Evolutionary conservation across 2,113 vertebrate genomes (phyloP).

Genomic region (Semnornis frantzii): DNA sequence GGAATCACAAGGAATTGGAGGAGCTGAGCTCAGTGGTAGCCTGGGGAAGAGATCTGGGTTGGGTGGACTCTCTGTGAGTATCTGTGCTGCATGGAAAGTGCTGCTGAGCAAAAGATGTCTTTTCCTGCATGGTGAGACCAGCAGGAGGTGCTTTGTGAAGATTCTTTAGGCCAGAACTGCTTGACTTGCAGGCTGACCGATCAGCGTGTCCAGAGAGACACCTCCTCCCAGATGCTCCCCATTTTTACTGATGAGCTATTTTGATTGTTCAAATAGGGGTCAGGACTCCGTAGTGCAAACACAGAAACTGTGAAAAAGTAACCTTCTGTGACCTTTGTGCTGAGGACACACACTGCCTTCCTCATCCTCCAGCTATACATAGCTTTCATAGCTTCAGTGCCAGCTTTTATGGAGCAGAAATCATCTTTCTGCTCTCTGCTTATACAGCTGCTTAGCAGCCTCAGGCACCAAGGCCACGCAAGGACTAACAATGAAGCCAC

Average conservation of each 20-base stretch:
- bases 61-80: background rate
- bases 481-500: background rate
- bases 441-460: background rate
- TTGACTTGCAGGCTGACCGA: background rate
- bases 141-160: background rate
- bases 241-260: background rate
- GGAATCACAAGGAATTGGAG: accelerated
- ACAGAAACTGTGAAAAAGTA: background rate
- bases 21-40: background rate
- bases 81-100: background rate
- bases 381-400: background rate
- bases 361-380: background rate
- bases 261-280: background rate
- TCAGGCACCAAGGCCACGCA: background rate
- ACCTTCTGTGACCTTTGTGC: background rate
- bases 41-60: background rate
- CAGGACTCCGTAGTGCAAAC: background rate
- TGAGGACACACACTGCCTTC: accelerated
- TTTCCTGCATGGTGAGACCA: background rate
- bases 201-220: background rate
- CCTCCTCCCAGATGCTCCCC: background rate
- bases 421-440: background rate
- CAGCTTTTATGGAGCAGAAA: background rate
- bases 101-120: background rate
- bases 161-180: background rate